These are phyloP conservation scores for Dasyornis broadbenti DNA, from an alignment of 2,113 vertebrate species.

Conservation along the genomic window DNA sequence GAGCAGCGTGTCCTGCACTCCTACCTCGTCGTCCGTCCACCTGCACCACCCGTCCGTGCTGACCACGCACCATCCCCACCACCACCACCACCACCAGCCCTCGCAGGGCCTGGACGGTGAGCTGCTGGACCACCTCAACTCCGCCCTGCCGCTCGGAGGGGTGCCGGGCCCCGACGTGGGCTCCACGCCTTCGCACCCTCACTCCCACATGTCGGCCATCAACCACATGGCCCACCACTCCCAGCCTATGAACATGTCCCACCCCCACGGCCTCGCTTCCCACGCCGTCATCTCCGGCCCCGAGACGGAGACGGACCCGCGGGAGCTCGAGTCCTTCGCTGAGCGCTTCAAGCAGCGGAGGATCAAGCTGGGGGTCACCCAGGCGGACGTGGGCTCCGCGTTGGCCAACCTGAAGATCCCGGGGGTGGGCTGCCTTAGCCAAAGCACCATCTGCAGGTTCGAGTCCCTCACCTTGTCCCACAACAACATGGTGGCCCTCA, in stretches of 20 bases:
- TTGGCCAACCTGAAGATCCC: conserved; percentile 93
- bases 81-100: conserved; percentile 82
- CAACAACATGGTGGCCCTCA: conserved; percentile 95
- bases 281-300: conserved; percentile 74
- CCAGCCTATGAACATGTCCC: conserved; percentile 82
- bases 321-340: conserved; percentile 91
- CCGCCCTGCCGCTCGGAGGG: conserved; percentile 79
- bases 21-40: conserved; percentile 84
- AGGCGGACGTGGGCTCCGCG: conserved; percentile 89
- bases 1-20: conserved; percentile 89
- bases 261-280: conserved; percentile 78
- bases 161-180: conserved; percentile 85
- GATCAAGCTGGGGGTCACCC: conserved; percentile 91
- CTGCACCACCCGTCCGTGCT: conserved; percentile 90
- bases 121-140: conserved; percentile 87
- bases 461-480: conserved; percentile 92
- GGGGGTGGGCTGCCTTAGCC: conserved; percentile 89
- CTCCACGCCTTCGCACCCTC: conserved; percentile 81
- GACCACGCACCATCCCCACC: conserved; percentile 76
- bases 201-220: conserved; percentile 87
- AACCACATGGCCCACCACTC: conserved; percentile 73
- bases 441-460: conserved; percentile 93
- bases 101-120: conserved; percentile 85
- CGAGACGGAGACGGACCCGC: conserved; percentile 86
- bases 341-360: conserved; percentile 91